Evolutionary conservation across 2,888 invertebrate genomes (phyloP), one percentile per base, ranked within the genome.

Genomic region (Notocelia uddmanniana): DNA sequence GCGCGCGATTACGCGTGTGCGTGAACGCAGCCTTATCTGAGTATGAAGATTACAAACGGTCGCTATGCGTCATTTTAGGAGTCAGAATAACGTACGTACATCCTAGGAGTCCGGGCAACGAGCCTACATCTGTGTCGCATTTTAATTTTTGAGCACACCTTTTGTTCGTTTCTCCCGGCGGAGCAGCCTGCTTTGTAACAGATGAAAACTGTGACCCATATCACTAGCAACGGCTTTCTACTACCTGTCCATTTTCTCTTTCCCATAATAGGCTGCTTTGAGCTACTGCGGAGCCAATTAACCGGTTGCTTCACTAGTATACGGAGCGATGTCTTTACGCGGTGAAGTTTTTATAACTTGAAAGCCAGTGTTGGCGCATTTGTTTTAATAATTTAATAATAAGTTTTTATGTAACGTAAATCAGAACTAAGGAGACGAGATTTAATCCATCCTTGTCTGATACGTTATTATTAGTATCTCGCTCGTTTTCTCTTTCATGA

Each of bases 131-230:
- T 52, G 66, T 57, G 70, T 59, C 60, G 48, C 62, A 57, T 72
- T 68, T 62, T 55, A 62, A 72, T 67, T 67, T 62, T 72, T 55
- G 37, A 68, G 55, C 23, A 55, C 31, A 58, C 23, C 37, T 55
- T 68, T 48, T 62, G 60, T 68, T 67, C 60, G 57, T 68, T 72
- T 69, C 45, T 57, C 48, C 26, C 55, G 11, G n/a, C 48, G 48
- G 37, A 31, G 31, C 55, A 41, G 19, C 69, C 37, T 8, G 64
- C 59, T 66, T 72, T 68, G 62, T 68, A 34, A 71, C 45, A 60
- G 67, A 55, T 26, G 48, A 68, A 62, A 68, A 63, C 62, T 63
- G 48, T 59, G 71, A 71, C 71, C 72, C 57, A 68, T 68, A 72
- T 72, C 50, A 52, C 60, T 19, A 9, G n/a, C 34, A 21, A n/a